phyloP scores from a whole-genome alignment of 2,113 vertebrate genomes.

The Catagonus wagneri region DNA sequence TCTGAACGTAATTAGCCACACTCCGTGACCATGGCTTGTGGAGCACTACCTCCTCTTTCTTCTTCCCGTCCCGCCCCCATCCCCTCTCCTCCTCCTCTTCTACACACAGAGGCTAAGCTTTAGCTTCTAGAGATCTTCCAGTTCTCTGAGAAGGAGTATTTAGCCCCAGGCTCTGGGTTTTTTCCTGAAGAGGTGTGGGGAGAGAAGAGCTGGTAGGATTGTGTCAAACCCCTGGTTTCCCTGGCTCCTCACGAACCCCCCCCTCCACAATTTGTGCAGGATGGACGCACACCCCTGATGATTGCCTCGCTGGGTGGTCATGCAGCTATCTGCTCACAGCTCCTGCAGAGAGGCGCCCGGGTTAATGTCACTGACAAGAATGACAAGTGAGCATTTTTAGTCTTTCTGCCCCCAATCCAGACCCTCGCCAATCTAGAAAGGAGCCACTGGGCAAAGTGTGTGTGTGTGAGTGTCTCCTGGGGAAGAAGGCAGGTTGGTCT shows the following conservation, averaged over 20 bases:
- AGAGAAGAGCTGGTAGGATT: neutral
- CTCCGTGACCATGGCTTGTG: neutral
- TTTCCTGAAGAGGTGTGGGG: neutral
- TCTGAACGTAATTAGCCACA: neutral
- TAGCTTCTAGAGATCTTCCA: neutral
- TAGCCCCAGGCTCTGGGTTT: neutral
- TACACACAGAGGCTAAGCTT: neutral
- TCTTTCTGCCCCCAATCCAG: neutral
- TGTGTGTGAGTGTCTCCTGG: neutral
- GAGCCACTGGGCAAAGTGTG: neutral
- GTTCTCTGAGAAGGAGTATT: neutral
- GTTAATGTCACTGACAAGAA: conserved; percentile 81
- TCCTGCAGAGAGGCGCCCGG: conserved; percentile 85
- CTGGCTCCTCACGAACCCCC: neutral
- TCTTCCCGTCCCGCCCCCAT: too few species aligned
- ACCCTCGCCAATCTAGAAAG: neutral
- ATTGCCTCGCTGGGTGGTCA: conserved; percentile 84
- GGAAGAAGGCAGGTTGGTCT: neutral
- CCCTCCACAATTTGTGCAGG: conserved; percentile 73
- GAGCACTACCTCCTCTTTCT: neutral
- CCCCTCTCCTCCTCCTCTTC: neutral
- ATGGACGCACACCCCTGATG: conserved; percentile 88
- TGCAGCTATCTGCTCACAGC: conserved; percentile 83
- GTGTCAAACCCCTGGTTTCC: neutral
- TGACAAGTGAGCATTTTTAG: conserved; percentile 82